Evolutionary conservation across 2,797 vertebrate species (phyloP).

Genomic region (Crax fasciolata): DNA sequence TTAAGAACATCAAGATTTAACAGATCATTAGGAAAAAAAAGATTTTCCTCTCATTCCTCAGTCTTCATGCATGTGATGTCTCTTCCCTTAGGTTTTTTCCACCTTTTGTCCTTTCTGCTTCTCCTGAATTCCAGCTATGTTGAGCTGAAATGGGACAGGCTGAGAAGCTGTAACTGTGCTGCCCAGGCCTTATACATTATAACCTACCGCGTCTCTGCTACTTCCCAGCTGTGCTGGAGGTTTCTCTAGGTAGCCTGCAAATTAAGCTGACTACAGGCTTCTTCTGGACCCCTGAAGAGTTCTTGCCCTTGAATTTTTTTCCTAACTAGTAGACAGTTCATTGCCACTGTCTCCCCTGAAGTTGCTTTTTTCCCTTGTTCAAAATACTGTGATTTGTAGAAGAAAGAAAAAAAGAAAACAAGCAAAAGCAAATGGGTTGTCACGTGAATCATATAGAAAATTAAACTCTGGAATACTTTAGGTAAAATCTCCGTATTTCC

Average conservation of each 20-base stretch:
- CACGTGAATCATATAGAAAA: background rate
- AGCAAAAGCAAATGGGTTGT: background rate
- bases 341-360: background rate
- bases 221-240: background rate
- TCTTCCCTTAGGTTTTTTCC: background rate
- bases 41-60: background rate
- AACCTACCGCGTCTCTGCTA: background rate
- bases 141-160: background rate
- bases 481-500: background rate
- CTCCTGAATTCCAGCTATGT: fast-evolving
- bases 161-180: background rate
- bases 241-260: background rate
- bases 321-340: background rate
- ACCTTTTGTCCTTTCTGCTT: background rate
- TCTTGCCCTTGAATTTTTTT: background rate
- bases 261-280: background rate
- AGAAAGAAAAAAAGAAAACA: background rate
- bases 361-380: background rate
- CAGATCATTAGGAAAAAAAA: background rate
- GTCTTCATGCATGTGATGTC: background rate
- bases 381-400: background rate
- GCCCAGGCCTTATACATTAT: background rate
- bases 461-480: background rate
- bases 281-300: background rate
- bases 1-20: background rate